Conservation (phyloP, 2,113 vertebrate species). For the Rhizomys pruinosus region DNA sequence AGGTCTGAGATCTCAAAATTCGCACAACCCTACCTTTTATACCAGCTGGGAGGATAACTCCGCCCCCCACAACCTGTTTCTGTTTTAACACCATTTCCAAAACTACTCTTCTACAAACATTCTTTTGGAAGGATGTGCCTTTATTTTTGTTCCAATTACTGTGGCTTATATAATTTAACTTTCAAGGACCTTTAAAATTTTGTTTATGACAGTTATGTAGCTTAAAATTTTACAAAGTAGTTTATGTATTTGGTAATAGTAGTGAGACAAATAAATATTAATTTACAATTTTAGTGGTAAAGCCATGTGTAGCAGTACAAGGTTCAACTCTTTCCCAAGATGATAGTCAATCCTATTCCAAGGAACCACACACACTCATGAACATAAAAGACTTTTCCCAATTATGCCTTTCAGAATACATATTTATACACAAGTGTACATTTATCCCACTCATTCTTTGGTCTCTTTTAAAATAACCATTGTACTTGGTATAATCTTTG, state of each 20-base stretch:
- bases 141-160: background rate
- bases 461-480: background rate
- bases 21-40: too few relatives aligned
- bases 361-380: background rate
- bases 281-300: background rate
- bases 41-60: too few relatives aligned
- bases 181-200: background rate
- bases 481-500: background rate
- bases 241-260: constrained; percentile 35
- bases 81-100: background rate
- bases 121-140: background rate
- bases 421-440: background rate
- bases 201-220: background rate
- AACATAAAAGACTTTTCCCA: background rate
- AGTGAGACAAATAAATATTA: background rate
- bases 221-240: background rate
- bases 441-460: background rate
- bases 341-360: background rate
- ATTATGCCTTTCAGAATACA: background rate
- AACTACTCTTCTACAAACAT: background rate
- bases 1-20: too few relatives aligned
- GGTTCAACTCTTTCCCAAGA: background rate
- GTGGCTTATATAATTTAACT: background rate
- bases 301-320: background rate
- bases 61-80: background rate